These are phyloP conservation scores for Cheirogaleus major DNA, from an alignment of 2,797 vertebrate genomes.

Conservation along the genomic window DNA sequence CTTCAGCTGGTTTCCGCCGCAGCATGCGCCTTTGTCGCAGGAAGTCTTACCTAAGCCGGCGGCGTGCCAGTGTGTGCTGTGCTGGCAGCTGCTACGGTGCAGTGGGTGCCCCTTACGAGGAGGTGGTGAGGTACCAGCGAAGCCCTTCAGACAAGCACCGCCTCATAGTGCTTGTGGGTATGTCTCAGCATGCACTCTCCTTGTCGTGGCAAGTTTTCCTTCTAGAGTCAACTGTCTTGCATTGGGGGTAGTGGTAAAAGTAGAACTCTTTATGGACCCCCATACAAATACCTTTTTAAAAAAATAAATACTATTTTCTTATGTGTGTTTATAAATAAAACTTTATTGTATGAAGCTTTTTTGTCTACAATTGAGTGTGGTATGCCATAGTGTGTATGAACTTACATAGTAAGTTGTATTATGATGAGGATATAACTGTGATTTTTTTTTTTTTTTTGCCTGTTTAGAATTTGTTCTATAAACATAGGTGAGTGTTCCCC, in stretches of 20 bases:
- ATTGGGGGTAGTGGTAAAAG: neutral
- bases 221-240: neutral
- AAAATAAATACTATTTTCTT: neutral
- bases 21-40: slow-evolving; percentile 95
- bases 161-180: slow-evolving; percentile 93
- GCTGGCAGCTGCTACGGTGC: slow-evolving; percentile 83
- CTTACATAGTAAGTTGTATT: neutral
- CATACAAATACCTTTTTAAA: neutral
- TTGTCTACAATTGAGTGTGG: neutral
- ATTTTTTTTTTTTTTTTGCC: neutral
- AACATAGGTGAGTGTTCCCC: neutral
- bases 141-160: slow-evolving; percentile 88
- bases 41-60: slow-evolving; percentile 83
- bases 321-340: neutral
- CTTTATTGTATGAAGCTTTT: neutral
- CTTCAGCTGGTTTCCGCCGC: slow-evolving; percentile 93
- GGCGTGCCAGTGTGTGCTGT: slow-evolving; percentile 80
- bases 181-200: slow-evolving; percentile 43
- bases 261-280: neutral
- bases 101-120: slow-evolving; percentile 90
- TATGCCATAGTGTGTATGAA: neutral
- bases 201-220: neutral
- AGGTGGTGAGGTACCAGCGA: slow-evolving; percentile 94
- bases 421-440: neutral
- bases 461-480: slow-evolving; percentile 8